Conservation (phyloP, 2,113 vertebrate species). For the Neomonachus schauinslandi region DNA sequence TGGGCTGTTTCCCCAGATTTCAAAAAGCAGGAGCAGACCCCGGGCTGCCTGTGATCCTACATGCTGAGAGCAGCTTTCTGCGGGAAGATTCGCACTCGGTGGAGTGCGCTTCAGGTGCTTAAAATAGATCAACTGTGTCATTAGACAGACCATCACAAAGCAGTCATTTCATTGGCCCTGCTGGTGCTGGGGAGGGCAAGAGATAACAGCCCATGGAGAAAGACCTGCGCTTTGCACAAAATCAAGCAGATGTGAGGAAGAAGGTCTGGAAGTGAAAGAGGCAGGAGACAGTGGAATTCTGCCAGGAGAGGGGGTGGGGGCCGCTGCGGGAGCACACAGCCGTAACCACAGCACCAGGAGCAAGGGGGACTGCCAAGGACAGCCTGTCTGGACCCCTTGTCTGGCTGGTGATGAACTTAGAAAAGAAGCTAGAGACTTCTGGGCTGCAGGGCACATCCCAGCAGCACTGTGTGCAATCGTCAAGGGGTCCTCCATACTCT, state of each 20-base stretch:
- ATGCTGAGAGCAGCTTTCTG: neutral
- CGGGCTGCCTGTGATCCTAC: neutral
- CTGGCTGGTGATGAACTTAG: neutral
- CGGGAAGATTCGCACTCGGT: slow-evolving; percentile 58
- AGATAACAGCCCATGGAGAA: slow-evolving; percentile 57
- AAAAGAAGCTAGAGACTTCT: neutral
- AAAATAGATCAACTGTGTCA: slow-evolving; percentile 79
- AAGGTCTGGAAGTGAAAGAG: slow-evolving; percentile 54
- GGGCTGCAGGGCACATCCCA: neutral
- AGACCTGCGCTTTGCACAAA: slow-evolving; percentile 69
- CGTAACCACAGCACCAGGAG: neutral
- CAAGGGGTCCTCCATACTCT: neutral
- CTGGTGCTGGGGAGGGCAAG: slow-evolving; percentile 57
- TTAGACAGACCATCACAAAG: slow-evolving; percentile 56
- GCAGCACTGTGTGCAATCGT: accelerated
- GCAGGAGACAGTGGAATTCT: neutral
- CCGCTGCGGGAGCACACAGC: neutral
- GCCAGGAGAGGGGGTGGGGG: slow-evolving; percentile 17
- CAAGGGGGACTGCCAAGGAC: accelerated
- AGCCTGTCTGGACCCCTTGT: neutral
- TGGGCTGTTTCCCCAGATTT: slow-evolving; percentile 26
- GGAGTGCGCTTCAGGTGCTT: slow-evolving; percentile 76
- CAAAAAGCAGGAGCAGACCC: slow-evolving; percentile 25
- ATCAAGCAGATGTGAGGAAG: slow-evolving; percentile 57
- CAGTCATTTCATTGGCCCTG: slow-evolving; percentile 54